phyloP scores from a whole-genome alignment of 2,888 invertebrate species.

The Oligia strigilis region DNA sequence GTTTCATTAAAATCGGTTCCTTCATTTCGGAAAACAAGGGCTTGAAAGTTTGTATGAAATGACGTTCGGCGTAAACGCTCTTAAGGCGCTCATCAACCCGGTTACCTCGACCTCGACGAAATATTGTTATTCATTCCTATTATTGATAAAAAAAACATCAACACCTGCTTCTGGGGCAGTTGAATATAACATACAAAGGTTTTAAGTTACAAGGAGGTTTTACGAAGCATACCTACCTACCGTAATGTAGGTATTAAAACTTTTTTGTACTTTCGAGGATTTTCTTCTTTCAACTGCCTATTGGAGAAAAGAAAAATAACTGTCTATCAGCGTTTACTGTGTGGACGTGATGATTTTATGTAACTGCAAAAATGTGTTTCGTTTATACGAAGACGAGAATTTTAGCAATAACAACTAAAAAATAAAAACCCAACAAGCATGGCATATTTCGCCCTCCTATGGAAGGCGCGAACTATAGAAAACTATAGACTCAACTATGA shows the following conservation, averaged over 20 bases:
- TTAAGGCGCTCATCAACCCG: neutral
- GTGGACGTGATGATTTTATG: conserved; percentile 31
- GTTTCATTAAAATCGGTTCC: no score
- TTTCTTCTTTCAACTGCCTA: conserved; percentile 8
- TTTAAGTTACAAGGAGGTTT: neutral
- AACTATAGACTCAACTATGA: conserved; percentile 87
- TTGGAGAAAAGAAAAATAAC: conserved; percentile 9
- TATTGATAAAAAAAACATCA: neutral
- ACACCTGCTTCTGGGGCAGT: neutral
- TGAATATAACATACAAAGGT: neutral
- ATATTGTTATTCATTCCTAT: no score
- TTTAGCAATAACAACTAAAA: conserved; percentile 54
- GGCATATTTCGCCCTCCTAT: conserved; percentile 90
- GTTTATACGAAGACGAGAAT: conserved; percentile 55
- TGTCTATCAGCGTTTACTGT: conserved; percentile 49
- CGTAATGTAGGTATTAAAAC: neutral
- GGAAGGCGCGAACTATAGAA: conserved; percentile 89
- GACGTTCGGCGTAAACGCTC: no score
- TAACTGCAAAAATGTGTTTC: conserved; percentile 60
- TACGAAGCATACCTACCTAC: no score
- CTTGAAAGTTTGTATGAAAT: no score
- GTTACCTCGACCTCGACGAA: neutral
- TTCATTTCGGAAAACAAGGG: no score
- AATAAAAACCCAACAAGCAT: conserved; percentile 73
- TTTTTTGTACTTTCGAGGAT: conserved; percentile 1